These are phyloP conservation scores for Nephila pilipes DNA, from an alignment of 1,140 invertebrate genomes.

Conservation along the genomic window DNA sequence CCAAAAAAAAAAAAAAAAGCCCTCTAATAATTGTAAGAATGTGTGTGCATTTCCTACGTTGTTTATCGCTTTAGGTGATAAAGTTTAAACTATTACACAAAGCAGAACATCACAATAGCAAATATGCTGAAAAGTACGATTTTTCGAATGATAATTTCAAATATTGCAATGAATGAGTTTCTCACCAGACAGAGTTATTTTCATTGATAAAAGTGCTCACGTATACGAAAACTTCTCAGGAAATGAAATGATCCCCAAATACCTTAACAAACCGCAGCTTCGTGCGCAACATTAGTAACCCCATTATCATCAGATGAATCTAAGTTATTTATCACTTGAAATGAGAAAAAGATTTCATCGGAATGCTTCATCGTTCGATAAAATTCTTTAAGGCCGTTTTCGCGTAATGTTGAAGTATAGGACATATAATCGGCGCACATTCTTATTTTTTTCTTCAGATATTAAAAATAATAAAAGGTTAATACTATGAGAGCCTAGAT, in stretches of 20 bases:
- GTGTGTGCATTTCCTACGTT: too few species aligned
- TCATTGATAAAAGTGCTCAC: neutral
- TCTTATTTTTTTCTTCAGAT: too few species aligned
- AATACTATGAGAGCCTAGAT: too few species aligned
- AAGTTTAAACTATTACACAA: too few species aligned
- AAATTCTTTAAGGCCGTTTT: too few species aligned
- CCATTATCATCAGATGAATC: neutral
- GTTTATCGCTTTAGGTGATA: too few species aligned
- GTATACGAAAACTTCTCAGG: neutral
- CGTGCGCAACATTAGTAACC: neutral
- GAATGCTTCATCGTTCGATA: too few species aligned
- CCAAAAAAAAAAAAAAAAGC: too few species aligned
- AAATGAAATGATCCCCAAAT: neutral
- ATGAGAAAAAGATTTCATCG: neutral
- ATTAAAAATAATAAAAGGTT: too few species aligned
- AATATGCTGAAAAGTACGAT: neutral
- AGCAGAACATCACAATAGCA: neutral
- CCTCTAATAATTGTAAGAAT: too few species aligned
- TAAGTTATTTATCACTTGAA: neutral
- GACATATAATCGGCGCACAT: too few species aligned
- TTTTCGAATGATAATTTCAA: neutral
- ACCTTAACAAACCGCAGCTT: neutral
- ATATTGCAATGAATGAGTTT: neutral
- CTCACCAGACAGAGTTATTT: neutral
- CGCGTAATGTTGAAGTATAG: too few species aligned